These are phyloP conservation scores for zebrafish (Danio rerio) DNA, from an alignment of 2,113 vertebrate species.

Conservation along the genomic window GRCz12tu NC_133197.1:23095001-23095500, in stretches of 20 bases:
- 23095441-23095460: constrained; percentile 53
- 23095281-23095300: constrained; percentile 67
- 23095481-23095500: constrained; percentile 43
- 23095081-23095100: constrained; percentile 79
- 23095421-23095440: constrained; percentile 75
- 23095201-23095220: not conserved
- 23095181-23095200: not conserved
- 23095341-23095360: constrained; percentile 77
- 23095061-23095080: constrained; percentile 77
- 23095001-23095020: constrained; percentile 81
- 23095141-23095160: not conserved
- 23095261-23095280: constrained; percentile 37
- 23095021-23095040: constrained; percentile 80
- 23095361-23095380: constrained; percentile 73
- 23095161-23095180: not conserved
- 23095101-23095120: constrained; percentile 80
- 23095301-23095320: constrained; percentile 77
- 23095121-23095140: constrained; percentile 11
- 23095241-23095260: too few relatives aligned
- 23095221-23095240: too few relatives aligned
- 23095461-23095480: constrained; percentile 52
- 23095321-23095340: constrained; percentile 75
- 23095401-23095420: constrained; percentile 75
- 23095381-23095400: constrained; percentile 79
- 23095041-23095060: constrained; percentile 80